A percentile compares a stretch with the other conserved stretches of the same genome.
Conservation (phyloP, 2,888 invertebrate genomes). For the Eurytoma adleriae region DNA sequence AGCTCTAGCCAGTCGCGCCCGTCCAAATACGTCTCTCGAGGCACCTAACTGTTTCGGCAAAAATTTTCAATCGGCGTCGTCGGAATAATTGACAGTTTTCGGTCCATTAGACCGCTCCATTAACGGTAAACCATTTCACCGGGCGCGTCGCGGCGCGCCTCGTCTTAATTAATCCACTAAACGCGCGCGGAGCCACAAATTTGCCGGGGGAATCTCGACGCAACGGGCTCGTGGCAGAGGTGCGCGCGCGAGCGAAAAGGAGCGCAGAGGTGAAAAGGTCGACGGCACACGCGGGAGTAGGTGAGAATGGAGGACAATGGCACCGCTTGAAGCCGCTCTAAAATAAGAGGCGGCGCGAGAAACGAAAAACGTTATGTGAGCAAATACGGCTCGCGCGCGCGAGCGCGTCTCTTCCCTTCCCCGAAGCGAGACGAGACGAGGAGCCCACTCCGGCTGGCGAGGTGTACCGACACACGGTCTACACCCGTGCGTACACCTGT, state of each 20-base stretch:
- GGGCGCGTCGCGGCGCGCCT: too few relatives aligned
- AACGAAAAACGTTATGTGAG: constrained; percentile 45
- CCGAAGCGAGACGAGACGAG: not conserved
- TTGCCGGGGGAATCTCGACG: not conserved
- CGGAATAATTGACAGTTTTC: too few relatives aligned
- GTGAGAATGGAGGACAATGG: constrained; percentile 38
- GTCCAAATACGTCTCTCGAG: too few relatives aligned
- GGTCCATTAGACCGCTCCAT: too few relatives aligned
- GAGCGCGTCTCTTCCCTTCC: not conserved
- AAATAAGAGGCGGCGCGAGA: constrained; percentile 17
- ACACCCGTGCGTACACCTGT: not conserved
- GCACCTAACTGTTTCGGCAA: too few relatives aligned
- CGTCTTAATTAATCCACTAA: too few relatives aligned
- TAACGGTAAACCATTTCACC: too few relatives aligned
- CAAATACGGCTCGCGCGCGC: constrained; percentile 7
- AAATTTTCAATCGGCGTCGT: too few relatives aligned
- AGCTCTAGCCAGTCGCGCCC: too few relatives aligned
- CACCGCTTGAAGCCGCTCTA: not conserved
- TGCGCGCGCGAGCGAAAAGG: not conserved
- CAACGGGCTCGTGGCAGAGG: not conserved
- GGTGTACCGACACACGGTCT: not conserved
- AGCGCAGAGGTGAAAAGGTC: not conserved
- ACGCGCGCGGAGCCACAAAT: not conserved
- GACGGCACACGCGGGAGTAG: not conserved
- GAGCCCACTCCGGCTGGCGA: not conserved